phyloP scores from a whole-genome alignment of 2,797 vertebrate genomes.

The Mallotus villosus region DNA sequence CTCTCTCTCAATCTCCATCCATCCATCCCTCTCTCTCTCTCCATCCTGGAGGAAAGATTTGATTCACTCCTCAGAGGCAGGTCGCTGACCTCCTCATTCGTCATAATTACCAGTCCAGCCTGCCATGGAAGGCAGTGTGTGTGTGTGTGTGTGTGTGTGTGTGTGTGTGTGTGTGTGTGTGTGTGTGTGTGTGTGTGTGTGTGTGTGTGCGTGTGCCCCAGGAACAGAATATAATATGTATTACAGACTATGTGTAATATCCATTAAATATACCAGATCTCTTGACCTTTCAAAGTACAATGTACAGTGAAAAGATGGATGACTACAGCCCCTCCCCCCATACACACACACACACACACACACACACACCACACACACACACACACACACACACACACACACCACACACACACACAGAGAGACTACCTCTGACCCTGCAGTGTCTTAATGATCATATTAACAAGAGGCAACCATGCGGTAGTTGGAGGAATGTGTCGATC shows the following conservation, averaged over 20 bases:
- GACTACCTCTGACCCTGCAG: too few species aligned
- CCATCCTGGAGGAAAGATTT: background rate
- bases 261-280: background rate
- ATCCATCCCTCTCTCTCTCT: background rate
- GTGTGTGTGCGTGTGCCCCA: background rate
- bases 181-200: background rate
- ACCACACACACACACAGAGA: background rate
- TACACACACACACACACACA: background rate
- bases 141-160: background rate
- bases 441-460: too few species aligned
- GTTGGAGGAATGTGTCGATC: too few species aligned
- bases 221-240: constrained; percentile 9
- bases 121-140: constrained; percentile 9
- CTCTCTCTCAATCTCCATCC: background rate
- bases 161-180: background rate
- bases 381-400: constrained; percentile 1
- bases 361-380: background rate
- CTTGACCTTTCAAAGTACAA: background rate
- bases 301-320: background rate
- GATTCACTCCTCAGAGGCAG: constrained; percentile 5
- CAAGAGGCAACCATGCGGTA: too few species aligned
- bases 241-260: constrained; percentile 2
- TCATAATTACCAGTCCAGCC: constrained; percentile 18
- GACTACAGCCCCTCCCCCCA: background rate
- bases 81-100: constrained; percentile 13